phyloP scores from a whole-genome alignment of 2,797 vertebrate genomes.

The Numenius phaeopus region DNA sequence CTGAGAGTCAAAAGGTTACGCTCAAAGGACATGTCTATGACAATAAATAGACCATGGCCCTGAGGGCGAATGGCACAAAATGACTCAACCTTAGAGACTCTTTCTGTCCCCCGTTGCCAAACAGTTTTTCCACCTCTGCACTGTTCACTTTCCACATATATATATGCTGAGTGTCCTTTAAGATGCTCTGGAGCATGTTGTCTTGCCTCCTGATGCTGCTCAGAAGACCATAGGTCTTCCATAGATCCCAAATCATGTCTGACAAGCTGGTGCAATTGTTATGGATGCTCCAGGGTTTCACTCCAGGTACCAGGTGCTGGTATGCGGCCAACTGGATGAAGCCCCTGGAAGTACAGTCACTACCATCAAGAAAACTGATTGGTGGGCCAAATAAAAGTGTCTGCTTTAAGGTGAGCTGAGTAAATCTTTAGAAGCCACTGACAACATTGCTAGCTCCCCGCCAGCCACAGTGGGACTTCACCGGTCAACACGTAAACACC shows the following conservation, averaged over 20 bases:
- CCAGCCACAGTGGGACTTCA: background rate
- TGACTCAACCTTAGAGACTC: background rate
- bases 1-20: background rate
- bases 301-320: background rate
- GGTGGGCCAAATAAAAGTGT: background rate
- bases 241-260: background rate
- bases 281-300: background rate
- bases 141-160: background rate
- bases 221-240: background rate
- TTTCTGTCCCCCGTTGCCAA: background rate
- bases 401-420: background rate
- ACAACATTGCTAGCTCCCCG: background rate
- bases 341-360: background rate
- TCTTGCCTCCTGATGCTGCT: background rate
- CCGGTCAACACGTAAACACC: background rate
- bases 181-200: background rate
- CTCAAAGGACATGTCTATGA: background rate
- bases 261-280: background rate
- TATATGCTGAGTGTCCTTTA: background rate
- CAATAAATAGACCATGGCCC: background rate
- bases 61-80: background rate
- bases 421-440: background rate
- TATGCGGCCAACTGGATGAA: background rate
- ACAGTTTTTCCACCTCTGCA: background rate
- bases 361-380: background rate